Percentiles rank a stretch among this genome's conserved stretches.
phyloP scores from a whole-genome alignment of 1,140 invertebrate species.

The Rhopalosiphum padi region DNA sequence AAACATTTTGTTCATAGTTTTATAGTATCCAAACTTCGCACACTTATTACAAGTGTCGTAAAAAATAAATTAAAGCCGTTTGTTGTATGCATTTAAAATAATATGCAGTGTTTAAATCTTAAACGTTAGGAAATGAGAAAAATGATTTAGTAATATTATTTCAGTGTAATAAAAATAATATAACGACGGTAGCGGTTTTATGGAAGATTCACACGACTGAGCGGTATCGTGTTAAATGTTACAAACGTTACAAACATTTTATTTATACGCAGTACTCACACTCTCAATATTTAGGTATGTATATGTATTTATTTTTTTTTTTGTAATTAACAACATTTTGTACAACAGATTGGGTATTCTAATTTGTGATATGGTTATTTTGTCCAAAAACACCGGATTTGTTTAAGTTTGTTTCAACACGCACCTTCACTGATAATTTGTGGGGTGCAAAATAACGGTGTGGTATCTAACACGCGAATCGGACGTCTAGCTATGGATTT shows the following conservation, averaged over 20 bases:
- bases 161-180: neutral
- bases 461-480: conserved; percentile 54
- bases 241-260: neutral
- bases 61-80: conserved; percentile 6
- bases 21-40: neutral
- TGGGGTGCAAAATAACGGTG: conserved; percentile 33
- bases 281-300: neutral
- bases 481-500: neutral
- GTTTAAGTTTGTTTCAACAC: conserved; percentile 13
- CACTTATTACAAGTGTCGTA: conserved; percentile 1
- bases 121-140: conserved; percentile 18
- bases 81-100: neutral
- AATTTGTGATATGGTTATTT: conserved; percentile 24
- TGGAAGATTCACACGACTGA: conserved; percentile 11
- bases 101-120: conserved; percentile 18
- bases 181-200: neutral
- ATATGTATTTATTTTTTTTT: neutral
- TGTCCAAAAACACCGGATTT: conserved; percentile 40
- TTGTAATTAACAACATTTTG: conserved; percentile 32
- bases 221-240: neutral
- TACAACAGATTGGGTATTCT: neutral
- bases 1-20: neutral
- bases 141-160: conserved; percentile 23
- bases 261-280: neutral
- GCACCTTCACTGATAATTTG: conserved; percentile 36